These are phyloP conservation scores for Homalodisca vitripennis DNA, from an alignment of 1,140 invertebrate genomes.

Conservation along the genomic window DNA sequence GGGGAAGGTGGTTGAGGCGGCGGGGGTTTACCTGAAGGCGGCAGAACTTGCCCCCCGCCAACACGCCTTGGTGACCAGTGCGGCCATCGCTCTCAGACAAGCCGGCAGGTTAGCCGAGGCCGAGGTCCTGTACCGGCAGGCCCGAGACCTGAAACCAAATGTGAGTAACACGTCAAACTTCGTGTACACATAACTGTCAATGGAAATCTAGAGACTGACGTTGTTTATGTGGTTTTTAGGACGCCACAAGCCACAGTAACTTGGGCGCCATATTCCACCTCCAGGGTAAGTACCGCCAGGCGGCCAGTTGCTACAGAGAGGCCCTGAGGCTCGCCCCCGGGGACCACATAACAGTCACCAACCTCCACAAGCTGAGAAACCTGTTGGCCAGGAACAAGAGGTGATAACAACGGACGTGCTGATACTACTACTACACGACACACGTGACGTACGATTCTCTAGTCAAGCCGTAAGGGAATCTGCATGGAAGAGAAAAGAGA, in stretches of 20 bases:
- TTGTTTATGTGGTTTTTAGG: constrained; percentile 55
- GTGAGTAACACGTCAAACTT: constrained; percentile 51
- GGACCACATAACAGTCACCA: constrained; percentile 82
- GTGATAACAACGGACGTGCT: too few species aligned
- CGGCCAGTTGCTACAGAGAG: constrained; percentile 76
- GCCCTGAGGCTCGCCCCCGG: constrained; percentile 81
- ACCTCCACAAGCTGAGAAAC: constrained; percentile 76
- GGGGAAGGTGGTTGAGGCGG: constrained; percentile 76
- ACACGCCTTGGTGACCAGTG: constrained; percentile 79
- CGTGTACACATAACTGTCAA: neutral
- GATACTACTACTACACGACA: too few species aligned
- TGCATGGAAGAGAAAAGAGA: too few species aligned
- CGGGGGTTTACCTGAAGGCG: constrained; percentile 70
- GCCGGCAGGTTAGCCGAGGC: constrained; percentile 74
- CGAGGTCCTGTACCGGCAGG: constrained; percentile 79
- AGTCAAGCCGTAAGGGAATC: too few species aligned
- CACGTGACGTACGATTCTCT: too few species aligned
- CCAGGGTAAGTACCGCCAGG: constrained; percentile 84
- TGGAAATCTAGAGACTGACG: neutral
- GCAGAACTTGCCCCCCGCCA: constrained; percentile 73
- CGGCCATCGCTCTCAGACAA: constrained; percentile 81
- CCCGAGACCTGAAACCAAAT: constrained; percentile 63
- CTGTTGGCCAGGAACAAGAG: constrained; percentile 38
- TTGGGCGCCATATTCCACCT: constrained; percentile 90
- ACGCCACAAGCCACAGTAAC: constrained; percentile 88